phyloP scores from a whole-genome alignment of 2,797 vertebrate genomes.

The Philypnodon macrostomus region DNA sequence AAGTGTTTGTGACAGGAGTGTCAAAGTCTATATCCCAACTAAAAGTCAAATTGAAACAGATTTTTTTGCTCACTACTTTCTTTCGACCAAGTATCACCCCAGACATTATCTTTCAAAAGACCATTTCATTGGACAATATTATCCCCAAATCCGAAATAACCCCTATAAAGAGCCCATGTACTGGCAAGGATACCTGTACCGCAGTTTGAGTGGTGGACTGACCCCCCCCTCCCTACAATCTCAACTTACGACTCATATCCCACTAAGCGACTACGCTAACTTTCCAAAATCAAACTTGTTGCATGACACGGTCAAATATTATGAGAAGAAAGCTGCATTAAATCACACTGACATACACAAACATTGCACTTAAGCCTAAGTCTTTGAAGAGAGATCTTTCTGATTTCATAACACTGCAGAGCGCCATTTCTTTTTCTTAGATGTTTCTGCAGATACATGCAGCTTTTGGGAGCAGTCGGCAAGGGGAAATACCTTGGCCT shows the following conservation, averaged over 20 bases:
- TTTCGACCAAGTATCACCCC: too few species aligned
- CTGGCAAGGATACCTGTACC: too few species aligned
- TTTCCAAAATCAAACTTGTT: conserved; percentile 22
- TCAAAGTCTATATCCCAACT: not conserved
- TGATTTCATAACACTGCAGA: conserved; percentile 19
- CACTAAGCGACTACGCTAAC: conserved; percentile 13
- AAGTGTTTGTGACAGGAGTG: not conserved
- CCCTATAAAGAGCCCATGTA: too few species aligned
- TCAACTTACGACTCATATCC: not conserved
- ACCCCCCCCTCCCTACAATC: too few species aligned
- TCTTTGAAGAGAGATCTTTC: conserved; percentile 28
- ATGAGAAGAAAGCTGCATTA: conserved; percentile 22
- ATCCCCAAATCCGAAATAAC: too few species aligned
- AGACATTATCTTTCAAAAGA: too few species aligned
- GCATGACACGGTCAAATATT: conserved; percentile 38
- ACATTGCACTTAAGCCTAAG: conserved; percentile 3
- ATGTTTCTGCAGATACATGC: conserved; percentile 9
- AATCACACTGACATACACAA: conserved; percentile 21
- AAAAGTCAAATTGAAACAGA: too few species aligned
- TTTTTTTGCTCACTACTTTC: too few species aligned
- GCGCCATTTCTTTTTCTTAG: conserved; percentile 7
- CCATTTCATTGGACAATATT: too few species aligned
- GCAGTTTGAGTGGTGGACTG: too few species aligned
- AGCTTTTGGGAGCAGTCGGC: conserved; percentile 52
- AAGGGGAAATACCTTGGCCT: conserved; percentile 66